A percentile compares a stretch with the other conserved stretches of the same genome.
Conservation (phyloP, 1,140 invertebrate species). For the Drosophila nigromelanica region DNA sequence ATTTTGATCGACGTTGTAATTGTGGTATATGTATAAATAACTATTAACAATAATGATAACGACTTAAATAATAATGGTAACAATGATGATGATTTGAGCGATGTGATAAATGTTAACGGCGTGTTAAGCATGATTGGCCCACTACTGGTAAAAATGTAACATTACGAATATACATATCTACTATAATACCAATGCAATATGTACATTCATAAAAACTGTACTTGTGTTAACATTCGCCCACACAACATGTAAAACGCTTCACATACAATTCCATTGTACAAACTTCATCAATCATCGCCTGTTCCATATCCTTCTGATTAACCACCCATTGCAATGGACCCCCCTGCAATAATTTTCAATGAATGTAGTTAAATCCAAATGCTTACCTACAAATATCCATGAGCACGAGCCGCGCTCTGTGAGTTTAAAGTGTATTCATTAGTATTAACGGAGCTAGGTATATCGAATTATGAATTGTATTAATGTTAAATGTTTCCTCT, state of each 20-base stretch:
- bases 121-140: slow-evolving; percentile 84
- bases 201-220: slow-evolving; percentile 27
- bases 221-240: slow-evolving; percentile 53
- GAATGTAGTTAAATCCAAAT: slow-evolving; percentile 2
- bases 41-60: slow-evolving; percentile 32
- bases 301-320: slow-evolving; percentile 16
- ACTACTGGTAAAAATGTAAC: slow-evolving; percentile 83
- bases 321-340: background rate
- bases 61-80: slow-evolving; percentile 11
- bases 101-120: slow-evolving; percentile 80
- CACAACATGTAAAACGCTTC: slow-evolving; percentile 54
- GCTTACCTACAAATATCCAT: slow-evolving; percentile 1
- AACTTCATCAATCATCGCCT: slow-evolving; percentile 58
- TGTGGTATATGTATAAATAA: slow-evolving; percentile 49
- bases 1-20: slow-evolving; percentile 65
- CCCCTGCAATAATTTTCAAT: slow-evolving; percentile 2
- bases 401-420: slow-evolving; percentile 8
- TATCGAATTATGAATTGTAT: background rate
- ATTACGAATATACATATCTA: slow-evolving; percentile 46
- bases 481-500: background rate
- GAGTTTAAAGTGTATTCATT: slow-evolving; percentile 6
- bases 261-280: slow-evolving; percentile 67
- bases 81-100: slow-evolving; percentile 69
- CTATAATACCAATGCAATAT: slow-evolving; percentile 42
- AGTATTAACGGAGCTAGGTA: slow-evolving; percentile 1